Conservation (phyloP, 2,113 vertebrate species). For the Atlantisia rogersi region DNA sequence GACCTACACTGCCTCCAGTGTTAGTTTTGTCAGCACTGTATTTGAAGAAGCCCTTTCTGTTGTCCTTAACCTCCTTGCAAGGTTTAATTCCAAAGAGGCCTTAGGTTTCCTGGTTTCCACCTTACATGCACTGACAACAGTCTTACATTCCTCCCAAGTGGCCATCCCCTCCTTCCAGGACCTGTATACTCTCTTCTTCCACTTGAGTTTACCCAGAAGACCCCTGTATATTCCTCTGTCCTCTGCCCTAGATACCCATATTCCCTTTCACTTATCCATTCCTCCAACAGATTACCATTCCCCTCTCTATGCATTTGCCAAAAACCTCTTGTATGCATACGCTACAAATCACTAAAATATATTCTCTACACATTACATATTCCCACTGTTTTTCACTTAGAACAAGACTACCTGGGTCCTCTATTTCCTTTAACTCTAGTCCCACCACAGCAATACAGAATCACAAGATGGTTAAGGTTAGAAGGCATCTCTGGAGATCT, state of each 20-base stretch:
- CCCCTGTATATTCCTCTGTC: neutral
- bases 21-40: too few species aligned
- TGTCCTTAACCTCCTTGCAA: too few species aligned
- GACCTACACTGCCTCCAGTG: too few species aligned
- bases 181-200: too few species aligned
- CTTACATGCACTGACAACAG: too few species aligned
- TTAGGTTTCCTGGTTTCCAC: too few species aligned
- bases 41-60: too few species aligned
- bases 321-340: neutral
- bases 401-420: neutral
- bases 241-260: neutral
- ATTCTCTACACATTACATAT: neutral
- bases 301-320: neutral
- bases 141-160: too few species aligned
- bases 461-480: neutral
- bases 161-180: too few species aligned
- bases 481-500: neutral
- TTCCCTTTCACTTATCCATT: neutral
- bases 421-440: neutral
- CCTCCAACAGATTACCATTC: neutral
- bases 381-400: neutral
- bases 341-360: neutral
- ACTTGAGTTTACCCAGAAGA: too few species aligned
- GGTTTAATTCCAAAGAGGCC: too few species aligned
- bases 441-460: neutral